These are phyloP conservation scores for Potamilus streckersoni DNA, from an alignment of 1,140 invertebrate species.

Conservation along the genomic window DNA sequence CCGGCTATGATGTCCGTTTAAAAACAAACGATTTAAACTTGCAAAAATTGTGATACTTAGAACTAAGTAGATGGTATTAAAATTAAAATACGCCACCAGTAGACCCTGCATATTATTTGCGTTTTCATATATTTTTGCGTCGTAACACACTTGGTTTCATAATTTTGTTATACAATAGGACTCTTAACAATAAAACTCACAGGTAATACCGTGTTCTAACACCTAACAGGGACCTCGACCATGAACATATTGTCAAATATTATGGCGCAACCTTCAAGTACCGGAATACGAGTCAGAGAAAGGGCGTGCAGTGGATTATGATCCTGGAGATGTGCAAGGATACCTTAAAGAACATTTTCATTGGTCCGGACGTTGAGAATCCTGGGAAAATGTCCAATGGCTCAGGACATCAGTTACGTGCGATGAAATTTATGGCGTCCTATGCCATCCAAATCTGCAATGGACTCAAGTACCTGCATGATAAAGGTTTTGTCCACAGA, in stretches of 20 bases:
- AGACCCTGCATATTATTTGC: too few relatives aligned
- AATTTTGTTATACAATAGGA: too few relatives aligned
- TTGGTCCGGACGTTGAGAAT: constrained; percentile 27
- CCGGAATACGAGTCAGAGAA: constrained; percentile 5
- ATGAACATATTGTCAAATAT: constrained; percentile 50
- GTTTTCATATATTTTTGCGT: too few relatives aligned
- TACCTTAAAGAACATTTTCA: constrained; percentile 48
- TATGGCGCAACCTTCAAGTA: constrained; percentile 41
- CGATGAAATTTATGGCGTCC: constrained; percentile 41
- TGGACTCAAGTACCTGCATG: constrained; percentile 54
- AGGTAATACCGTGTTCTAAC: too few relatives aligned
- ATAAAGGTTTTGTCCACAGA: constrained; percentile 54
- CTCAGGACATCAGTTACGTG: constrained; percentile 23
- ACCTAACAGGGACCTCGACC: constrained; percentile 32
- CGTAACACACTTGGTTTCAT: too few relatives aligned
- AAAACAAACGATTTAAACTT: too few relatives aligned
- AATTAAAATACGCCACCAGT: too few relatives aligned
- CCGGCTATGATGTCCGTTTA: too few relatives aligned
- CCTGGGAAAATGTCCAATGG: constrained; percentile 24
- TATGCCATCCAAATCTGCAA: constrained; percentile 44
- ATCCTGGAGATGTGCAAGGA: constrained; percentile 53
- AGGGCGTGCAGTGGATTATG: constrained; percentile 53
- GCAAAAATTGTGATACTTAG: too few relatives aligned
- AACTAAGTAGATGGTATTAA: too few relatives aligned
- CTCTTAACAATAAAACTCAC: too few relatives aligned